Conservation (phyloP, 2,113 vertebrate genomes). For the Vulpes lagopus region DNA sequence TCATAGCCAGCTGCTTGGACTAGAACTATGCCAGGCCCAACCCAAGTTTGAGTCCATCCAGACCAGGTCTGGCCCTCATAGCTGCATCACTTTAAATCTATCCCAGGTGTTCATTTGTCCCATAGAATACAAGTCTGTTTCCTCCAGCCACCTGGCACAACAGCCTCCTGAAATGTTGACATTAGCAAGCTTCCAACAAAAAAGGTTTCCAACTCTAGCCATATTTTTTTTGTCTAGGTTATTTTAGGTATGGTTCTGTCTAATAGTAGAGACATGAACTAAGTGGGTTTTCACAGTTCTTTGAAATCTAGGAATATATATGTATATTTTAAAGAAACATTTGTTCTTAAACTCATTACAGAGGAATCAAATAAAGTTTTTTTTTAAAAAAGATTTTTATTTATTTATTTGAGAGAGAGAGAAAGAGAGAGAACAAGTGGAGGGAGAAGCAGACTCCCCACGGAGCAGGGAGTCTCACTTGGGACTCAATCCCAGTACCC, state of each 20-base stretch:
- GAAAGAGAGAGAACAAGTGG: no score
- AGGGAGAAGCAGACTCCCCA: no score
- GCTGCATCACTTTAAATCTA: not conserved
- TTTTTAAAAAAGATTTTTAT: no score
- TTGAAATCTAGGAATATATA: not conserved
- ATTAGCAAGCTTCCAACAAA: conserved; percentile 58
- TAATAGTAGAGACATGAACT: not conserved
- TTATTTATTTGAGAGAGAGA: no score
- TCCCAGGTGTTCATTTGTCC: not conserved
- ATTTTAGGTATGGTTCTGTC: conserved; percentile 28
- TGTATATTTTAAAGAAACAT: no score
- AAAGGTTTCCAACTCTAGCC: not conserved
- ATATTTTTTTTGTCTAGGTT: conserved; percentile 16
- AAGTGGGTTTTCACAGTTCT: conserved; percentile 11
- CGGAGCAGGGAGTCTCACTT: no score
- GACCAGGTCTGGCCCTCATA: not conserved
- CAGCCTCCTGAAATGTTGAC: not conserved
- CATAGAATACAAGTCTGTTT: not conserved
- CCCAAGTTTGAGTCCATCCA: not conserved
- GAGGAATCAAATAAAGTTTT: no score
- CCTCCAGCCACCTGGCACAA: conserved; percentile 1
- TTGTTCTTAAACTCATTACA: no score
- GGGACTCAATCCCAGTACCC: no score
- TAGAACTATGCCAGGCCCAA: not conserved
- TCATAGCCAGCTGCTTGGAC: not conserved